Evolutionary conservation across 2,888 invertebrate species (phyloP), one percentile per base, ranked within the genome.

Genomic region (Drosophila neutralis): DNA sequence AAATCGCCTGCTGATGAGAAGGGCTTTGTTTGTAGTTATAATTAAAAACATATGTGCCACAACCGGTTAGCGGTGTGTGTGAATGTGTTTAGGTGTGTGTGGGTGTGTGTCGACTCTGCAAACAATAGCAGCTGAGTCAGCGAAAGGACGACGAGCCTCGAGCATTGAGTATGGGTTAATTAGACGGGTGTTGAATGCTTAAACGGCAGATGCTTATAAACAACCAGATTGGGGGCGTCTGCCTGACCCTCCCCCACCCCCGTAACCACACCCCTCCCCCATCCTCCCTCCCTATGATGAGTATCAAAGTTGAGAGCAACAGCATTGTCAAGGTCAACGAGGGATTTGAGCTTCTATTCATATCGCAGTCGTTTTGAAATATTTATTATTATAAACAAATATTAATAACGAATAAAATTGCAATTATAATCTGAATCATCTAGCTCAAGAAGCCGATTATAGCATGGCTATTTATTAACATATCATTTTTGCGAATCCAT

Each of bases 31-130:
- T 61, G 15, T 56, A 68, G 74, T 63, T 88, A 88, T 87, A 87
- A 87, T 87, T 87, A 87, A 87, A 90, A 87, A 88, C 87, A 87
- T 78, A 83, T 87, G 87, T 76, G 80, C 54, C 80, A 72, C 63
- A 85, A 87, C 79, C 69, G 54, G 61, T 31, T 48, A 51, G 36
- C 58, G 56, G 58, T 29, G 51, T 15, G 33, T 15, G 29, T 11
- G 21, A n/a, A 15, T 5, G 33, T 15, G 31, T 15, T 5, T 15
- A 5, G 15, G 42, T 21, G 42, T 24, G 15, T 1, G 49, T 31
- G 49, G 11, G 15, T 10, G 54, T 18, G 53, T n/a, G n/a, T 42
- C 49, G 53, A 59, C 60, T 51, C 33, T 42, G 67, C 81, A 33
- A 80, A 78, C 78, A 81, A 73, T 77, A 63, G 64, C 82, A 81